A percentile compares a stretch with the other conserved stretches of the same genome.
These are phyloP conservation scores for Psix sp. DNA, from an alignment of 1,140 invertebrate species.

Conservation along the genomic window DNA sequence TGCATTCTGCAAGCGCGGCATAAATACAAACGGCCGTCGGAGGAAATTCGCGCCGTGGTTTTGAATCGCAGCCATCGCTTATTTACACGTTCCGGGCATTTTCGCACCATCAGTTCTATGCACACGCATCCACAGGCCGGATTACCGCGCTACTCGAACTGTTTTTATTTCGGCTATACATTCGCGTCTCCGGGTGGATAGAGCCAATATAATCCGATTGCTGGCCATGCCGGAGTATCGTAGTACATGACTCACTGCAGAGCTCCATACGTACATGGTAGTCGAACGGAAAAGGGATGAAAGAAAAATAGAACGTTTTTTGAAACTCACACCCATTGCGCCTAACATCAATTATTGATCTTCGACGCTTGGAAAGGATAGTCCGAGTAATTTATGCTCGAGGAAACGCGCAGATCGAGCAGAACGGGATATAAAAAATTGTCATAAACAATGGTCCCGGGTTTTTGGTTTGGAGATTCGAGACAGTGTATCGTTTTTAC, in stretches of 20 bases:
- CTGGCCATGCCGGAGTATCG: slow-evolving; percentile 17
- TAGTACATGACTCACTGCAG: slow-evolving; percentile 38
- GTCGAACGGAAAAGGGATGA: slow-evolving; percentile 17
- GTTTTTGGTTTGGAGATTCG: slow-evolving; percentile 9
- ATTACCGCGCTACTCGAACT: slow-evolving; percentile 46
- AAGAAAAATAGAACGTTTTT: slow-evolving; percentile 34
- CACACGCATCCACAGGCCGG: slow-evolving; percentile 42
- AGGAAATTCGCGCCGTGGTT: slow-evolving; percentile 52
- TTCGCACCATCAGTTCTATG: slow-evolving; percentile 49
- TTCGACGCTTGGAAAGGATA: slow-evolving; percentile 11
- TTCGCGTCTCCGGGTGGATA: slow-evolving; percentile 37
- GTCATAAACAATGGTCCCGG: not conserved
- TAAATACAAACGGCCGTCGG: slow-evolving; percentile 33
- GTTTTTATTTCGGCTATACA: slow-evolving; percentile 54
- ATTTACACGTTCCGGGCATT: slow-evolving; percentile 57
- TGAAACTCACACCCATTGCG: slow-evolving; percentile 8
- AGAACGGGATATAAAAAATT: not conserved
- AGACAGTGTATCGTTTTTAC: slow-evolving; percentile 33
- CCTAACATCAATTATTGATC: slow-evolving; percentile 28
- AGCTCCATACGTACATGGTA: slow-evolving; percentile 10
- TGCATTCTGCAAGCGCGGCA: slow-evolving; percentile 44
- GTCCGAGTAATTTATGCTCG: slow-evolving; percentile 6
- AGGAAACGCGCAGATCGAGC: not conserved
- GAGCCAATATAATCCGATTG: slow-evolving; percentile 56
- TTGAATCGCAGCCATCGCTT: slow-evolving; percentile 51